A percentile compares a stretch with the other conserved stretches of the same genome.
Conservation (phyloP, 37 sponge, comb jelly and placozoan species). For the Cliona cf. orientalis region DNA sequence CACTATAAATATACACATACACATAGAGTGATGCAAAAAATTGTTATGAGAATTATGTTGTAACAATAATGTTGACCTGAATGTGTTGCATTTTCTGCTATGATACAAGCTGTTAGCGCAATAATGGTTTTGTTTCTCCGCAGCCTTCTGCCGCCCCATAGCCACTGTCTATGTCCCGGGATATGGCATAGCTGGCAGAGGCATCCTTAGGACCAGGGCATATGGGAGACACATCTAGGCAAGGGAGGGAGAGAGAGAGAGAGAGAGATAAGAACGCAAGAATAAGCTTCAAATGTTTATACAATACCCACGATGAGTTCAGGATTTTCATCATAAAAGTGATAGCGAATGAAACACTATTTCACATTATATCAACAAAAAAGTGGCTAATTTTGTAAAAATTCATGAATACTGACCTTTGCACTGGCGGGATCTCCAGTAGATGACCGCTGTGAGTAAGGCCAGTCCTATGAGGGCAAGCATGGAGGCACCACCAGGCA, state of each 20-base stretch:
- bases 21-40: no score
- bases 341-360: not conserved
- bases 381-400: not conserved
- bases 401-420: not conserved
- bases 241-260: not conserved
- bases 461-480: conserved; percentile 56
- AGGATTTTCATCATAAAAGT: not conserved
- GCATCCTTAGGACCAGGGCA: no score
- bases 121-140: no score
- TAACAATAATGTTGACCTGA: no score
- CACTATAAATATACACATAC: no score
- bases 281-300: not conserved
- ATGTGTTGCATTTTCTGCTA: no score
- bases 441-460: conserved; percentile 15
- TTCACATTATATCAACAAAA: not conserved
- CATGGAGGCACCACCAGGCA: conserved; percentile 77
- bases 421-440: not conserved
- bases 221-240: no score
- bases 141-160: no score
- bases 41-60: no score
- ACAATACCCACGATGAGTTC: not conserved
- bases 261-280: not conserved
- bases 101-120: no score
- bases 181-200: no score
- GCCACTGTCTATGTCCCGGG: no score